These are phyloP conservation scores for Ptilorrhoa leucosticta DNA, from an alignment of 2,113 vertebrate genomes.

Conservation along the genomic window DNA sequence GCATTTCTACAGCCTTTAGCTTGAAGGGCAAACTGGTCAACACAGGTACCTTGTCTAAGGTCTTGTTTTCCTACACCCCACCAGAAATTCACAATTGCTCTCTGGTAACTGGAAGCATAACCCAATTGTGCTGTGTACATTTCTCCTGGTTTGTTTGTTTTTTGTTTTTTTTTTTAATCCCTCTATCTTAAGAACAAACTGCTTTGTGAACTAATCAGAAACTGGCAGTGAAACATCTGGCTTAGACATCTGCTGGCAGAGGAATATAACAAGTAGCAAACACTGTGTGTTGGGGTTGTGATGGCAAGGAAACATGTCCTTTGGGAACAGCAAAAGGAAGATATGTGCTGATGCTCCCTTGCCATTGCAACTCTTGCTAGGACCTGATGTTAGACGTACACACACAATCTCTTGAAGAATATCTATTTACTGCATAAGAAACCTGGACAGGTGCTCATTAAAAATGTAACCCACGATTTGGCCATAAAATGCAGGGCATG, in stretches of 20 bases:
- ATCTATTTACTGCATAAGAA: background rate
- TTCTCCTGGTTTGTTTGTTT: background rate
- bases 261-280: background rate
- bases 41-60: background rate
- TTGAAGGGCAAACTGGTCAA: background rate
- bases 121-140: background rate
- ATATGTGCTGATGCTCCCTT: background rate
- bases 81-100: background rate
- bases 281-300: background rate
- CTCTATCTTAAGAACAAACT: background rate
- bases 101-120: background rate
- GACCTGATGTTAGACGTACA: background rate
- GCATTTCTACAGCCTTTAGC: background rate
- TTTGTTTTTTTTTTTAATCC: background rate
- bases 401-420: background rate
- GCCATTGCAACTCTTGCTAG: background rate
- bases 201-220: constrained; percentile 1
- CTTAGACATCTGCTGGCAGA: constrained; percentile 38
- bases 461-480: background rate
- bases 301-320: background rate
- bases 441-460: background rate
- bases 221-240: constrained; percentile 46
- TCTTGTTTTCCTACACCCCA: background rate
- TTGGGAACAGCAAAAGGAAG: background rate
- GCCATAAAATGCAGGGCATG: background rate